phyloP scores from a whole-genome alignment of 2,797 vertebrate species.

The Hippoglossus hippoglossus region DNA sequence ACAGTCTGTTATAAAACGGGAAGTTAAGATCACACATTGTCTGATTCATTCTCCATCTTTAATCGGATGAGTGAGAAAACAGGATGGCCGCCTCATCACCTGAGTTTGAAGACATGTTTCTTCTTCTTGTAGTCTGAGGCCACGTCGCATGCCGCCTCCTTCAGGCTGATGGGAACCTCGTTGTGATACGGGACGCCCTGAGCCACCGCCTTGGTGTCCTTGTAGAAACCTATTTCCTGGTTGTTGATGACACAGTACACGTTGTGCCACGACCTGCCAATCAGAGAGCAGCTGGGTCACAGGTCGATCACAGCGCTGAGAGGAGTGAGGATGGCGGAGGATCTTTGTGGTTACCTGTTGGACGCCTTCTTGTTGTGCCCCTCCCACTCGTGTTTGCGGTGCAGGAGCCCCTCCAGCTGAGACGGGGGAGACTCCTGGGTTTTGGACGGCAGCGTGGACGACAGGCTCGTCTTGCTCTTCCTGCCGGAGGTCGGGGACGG shows the following conservation, averaged over 20 bases:
- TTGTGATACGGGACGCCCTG: conserved; percentile 93
- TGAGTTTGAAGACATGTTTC: conserved; percentile 97
- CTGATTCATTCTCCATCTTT: too few species aligned
- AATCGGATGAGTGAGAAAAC: background rate
- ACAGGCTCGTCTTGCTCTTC: conserved; percentile 88
- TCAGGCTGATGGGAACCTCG: conserved; percentile 90
- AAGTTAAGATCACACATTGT: background rate
- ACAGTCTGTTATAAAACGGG: too few species aligned
- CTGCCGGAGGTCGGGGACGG: conserved; percentile 89
- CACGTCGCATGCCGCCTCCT: conserved; percentile 92
- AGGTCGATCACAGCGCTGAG: background rate
- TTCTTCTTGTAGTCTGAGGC: conserved; percentile 97
- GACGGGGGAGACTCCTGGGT: conserved; percentile 81
- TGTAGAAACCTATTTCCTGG: conserved; percentile 96
- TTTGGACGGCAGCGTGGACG: conserved; percentile 91
- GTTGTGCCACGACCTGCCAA: conserved; percentile 94
- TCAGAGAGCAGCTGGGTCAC: conserved; percentile 32
- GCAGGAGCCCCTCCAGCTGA: conserved; percentile 92
- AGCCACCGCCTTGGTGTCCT: conserved; percentile 91
- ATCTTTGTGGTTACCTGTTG: conserved; percentile 86
- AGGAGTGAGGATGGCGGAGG: background rate
- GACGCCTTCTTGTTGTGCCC: conserved; percentile 97
- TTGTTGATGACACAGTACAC: conserved; percentile 96
- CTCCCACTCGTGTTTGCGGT: conserved; percentile 97
- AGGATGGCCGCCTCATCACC: conserved; percentile 70